Percentiles rank a stretch among this genome's conserved stretches.
Evolutionary conservation across 1,140 invertebrate genomes (phyloP).

Genomic region (Patella vulgata): DNA sequence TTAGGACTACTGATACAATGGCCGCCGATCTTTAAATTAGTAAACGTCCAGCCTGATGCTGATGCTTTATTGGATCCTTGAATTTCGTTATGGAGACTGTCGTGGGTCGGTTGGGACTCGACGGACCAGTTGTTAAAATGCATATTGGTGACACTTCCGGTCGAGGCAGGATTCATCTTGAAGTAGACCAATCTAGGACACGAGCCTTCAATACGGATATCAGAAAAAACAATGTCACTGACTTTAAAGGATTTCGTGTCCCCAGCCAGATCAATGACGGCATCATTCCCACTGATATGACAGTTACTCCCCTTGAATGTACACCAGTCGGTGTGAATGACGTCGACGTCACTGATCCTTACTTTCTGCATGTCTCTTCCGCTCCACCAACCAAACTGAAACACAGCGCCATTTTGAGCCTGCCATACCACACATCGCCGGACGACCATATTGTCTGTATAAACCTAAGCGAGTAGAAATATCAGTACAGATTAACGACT

Average conservation of each 20-base stretch:
- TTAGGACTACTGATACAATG: conserved; percentile 7
- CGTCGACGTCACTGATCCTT: conserved; percentile 6
- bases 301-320: conserved; percentile 6
- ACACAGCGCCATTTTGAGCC: conserved; percentile 19
- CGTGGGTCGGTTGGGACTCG: neutral
- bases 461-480: conserved; percentile 2
- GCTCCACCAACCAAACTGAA: conserved; percentile 13
- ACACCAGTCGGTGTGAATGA: too few species aligned
- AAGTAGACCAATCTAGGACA: conserved; percentile 2
- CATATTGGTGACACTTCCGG: conserved; percentile 8
- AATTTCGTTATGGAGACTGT: conserved; percentile 11
- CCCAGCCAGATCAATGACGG: conserved; percentile 2
- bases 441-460: conserved; percentile 5
- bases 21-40: conserved; percentile 21
- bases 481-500: neutral
- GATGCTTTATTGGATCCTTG: too few species aligned
- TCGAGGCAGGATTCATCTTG: neutral
- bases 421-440: conserved; percentile 11
- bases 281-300: conserved; percentile 4
- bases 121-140: conserved; percentile 1
- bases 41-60: conserved; percentile 16
- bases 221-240: neutral
- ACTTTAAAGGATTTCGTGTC: neutral
- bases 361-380: conserved; percentile 3
- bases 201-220: conserved; percentile 1